A percentile compares a stretch with the other conserved stretches of the same genome.
Evolutionary conservation across 2,888 invertebrate species (phyloP).

Genomic region (Athalia rosae): DNA sequence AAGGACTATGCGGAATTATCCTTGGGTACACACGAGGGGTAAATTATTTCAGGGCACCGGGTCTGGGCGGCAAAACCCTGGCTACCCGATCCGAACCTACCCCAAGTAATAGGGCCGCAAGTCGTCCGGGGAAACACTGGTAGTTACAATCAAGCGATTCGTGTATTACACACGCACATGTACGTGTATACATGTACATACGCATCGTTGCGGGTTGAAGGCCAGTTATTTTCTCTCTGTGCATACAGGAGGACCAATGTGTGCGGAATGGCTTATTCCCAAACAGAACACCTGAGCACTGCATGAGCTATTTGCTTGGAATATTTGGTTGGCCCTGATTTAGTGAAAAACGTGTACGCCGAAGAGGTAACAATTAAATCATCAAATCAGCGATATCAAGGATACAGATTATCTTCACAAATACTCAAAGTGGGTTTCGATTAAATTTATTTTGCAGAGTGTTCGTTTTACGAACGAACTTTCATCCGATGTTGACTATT

Average conservation of each 20-base stretch:
- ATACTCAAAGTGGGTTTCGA: no score
- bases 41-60: conserved; percentile 33
- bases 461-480: no score
- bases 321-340: background rate
- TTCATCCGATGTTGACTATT: background rate
- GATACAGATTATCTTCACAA: no score
- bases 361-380: background rate
- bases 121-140: conserved; percentile 31
- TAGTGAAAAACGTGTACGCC: background rate
- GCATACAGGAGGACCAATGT: conserved; percentile 40
- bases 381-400: background rate
- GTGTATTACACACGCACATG: background rate
- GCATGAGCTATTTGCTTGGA: conserved; percentile 10
- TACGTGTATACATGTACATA: conserved; percentile 7
- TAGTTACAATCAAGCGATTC: no score
- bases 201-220: conserved; percentile 32
- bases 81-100: conserved; percentile 38
- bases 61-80: conserved; percentile 31
- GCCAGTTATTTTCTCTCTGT: conserved; percentile 41
- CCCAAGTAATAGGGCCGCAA: conserved; percentile 29
- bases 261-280: conserved; percentile 43
- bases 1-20: conserved; percentile 35
- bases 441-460: no score
- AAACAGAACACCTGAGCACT: conserved; percentile 41
- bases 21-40: conserved; percentile 38